Conservation (phyloP, 1,140 invertebrate genomes). For the Pseudomyrmex concolor region DNA sequence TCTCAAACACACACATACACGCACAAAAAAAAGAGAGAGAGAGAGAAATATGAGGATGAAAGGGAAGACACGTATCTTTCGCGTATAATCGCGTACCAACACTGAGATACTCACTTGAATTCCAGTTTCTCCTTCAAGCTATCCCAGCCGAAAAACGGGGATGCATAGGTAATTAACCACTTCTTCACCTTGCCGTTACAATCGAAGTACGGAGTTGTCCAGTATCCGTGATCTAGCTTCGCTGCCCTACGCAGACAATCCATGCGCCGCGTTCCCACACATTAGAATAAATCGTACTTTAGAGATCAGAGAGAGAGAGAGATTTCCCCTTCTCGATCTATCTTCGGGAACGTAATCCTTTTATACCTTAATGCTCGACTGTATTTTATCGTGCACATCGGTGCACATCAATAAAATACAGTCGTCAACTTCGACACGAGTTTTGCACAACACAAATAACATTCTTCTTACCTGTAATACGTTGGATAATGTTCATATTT, state of each 20-base stretch:
- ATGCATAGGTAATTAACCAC: slow-evolving; percentile 98
- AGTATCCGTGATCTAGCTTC: slow-evolving; percentile 94
- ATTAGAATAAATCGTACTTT: slow-evolving; percentile 82
- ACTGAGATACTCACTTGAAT: slow-evolving; percentile 93
- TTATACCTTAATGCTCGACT: slow-evolving; percentile 34
- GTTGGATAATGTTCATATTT: slow-evolving; percentile 96
- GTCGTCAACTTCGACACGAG: neutral
- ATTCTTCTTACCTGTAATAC: slow-evolving; percentile 88
- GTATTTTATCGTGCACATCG: neutral
- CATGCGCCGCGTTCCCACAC: slow-evolving; percentile 68
- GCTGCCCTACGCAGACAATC: slow-evolving; percentile 88
- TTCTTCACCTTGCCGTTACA: slow-evolving; percentile 96
- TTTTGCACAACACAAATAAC: neutral
- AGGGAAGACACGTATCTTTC: neutral
- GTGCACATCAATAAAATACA: slow-evolving; percentile 15
- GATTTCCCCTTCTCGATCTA: neutral
- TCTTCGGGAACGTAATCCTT: slow-evolving; percentile 31
- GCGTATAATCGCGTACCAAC: slow-evolving; percentile 12
- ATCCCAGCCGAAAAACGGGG: slow-evolving; percentile 99
- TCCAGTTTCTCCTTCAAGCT: slow-evolving; percentile 95
- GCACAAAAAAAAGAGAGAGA: neutral
- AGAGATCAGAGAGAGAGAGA: slow-evolving; percentile 34
- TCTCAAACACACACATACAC: slow-evolving; percentile 40
- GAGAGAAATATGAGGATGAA: no score
- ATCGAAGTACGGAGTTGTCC: slow-evolving; percentile 97